A percentile compares a stretch with the other conserved stretches of the same genome.
Conservation (phyloP, 2,888 invertebrate species). For the Eurois occulta region DNA sequence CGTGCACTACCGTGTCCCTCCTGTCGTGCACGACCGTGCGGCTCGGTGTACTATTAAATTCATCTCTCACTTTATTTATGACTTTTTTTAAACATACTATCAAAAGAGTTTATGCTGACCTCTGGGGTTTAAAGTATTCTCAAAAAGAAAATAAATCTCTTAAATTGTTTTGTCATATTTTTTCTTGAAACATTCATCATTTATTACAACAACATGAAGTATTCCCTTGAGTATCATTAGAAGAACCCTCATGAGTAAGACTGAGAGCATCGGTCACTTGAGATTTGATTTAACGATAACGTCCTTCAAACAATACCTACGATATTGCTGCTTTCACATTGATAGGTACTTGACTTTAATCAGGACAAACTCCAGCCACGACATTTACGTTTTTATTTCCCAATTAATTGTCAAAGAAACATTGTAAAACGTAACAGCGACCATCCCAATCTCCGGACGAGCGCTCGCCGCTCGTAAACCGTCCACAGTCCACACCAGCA, state of each 20-base stretch:
- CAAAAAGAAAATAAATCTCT: neutral
- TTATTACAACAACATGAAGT: too few species aligned
- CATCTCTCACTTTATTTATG: slow-evolving; percentile 38
- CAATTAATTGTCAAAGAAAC: slow-evolving; percentile 26
- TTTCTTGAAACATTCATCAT: neutral
- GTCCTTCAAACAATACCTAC: neutral
- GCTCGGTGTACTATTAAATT: slow-evolving; percentile 12
- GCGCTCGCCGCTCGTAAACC: slow-evolving; percentile 36
- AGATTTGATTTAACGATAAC: neutral
- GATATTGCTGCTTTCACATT: neutral
- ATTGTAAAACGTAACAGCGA: slow-evolving; percentile 27
- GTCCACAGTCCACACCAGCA: slow-evolving; percentile 10
- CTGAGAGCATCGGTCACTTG: slow-evolving; percentile 1
- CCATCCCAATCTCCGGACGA: slow-evolving; percentile 23
- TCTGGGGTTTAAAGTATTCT: neutral
- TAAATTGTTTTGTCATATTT: neutral
- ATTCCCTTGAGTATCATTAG: neutral
- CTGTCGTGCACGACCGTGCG: neutral
- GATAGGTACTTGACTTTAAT: neutral
- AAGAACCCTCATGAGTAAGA: neutral
- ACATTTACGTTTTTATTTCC: slow-evolving; percentile 10
- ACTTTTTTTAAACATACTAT: slow-evolving; percentile 3
- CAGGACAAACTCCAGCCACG: neutral
- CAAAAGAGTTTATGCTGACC: slow-evolving; percentile 1
- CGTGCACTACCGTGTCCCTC: neutral